Evolutionary conservation across 2,888 invertebrate genomes (phyloP).

Genomic region (Habrosyne pyritoides): DNA sequence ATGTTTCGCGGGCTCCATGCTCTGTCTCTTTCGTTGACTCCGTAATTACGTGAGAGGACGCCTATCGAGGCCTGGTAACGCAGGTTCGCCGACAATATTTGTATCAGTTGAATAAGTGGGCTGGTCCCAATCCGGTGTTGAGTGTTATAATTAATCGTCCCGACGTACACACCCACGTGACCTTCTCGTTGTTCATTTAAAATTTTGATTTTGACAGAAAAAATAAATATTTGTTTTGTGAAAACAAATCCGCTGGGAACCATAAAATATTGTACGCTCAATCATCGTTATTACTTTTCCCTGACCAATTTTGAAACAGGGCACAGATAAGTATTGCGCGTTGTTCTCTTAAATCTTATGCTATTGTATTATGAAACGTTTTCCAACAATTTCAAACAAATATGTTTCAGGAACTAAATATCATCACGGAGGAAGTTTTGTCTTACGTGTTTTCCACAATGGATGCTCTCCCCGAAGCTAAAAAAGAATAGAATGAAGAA

Average conservation of each 20-base stretch:
- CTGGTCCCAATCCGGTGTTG: slow-evolving; percentile 20
- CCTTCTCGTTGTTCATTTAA: slow-evolving; percentile 45
- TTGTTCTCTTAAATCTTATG: background rate
- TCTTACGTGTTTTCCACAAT: background rate
- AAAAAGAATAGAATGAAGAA: no score
- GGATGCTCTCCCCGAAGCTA: background rate
- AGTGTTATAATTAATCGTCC: slow-evolving; percentile 53
- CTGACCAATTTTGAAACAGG: background rate
- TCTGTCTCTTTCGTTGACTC: no score
- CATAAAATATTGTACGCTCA: slow-evolving; percentile 16
- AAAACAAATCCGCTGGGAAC: slow-evolving; percentile 36
- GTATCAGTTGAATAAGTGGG: no score
- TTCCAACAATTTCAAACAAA: background rate
- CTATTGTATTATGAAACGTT: background rate
- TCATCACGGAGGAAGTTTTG: background rate
- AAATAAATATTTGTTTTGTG: slow-evolving; percentile 32
- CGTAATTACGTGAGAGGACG: no score
- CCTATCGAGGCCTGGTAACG: no score
- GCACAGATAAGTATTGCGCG: background rate
- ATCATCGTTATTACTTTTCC: slow-evolving; percentile 6
- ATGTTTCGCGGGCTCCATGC: no score
- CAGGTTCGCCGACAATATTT: background rate
- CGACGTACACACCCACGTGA: slow-evolving; percentile 34
- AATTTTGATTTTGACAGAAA: slow-evolving; percentile 29
- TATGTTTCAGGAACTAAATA: background rate